These are phyloP conservation scores for Hedychridium roseum DNA, from an alignment of 2,888 invertebrate genomes.

Conservation along the genomic window DNA sequence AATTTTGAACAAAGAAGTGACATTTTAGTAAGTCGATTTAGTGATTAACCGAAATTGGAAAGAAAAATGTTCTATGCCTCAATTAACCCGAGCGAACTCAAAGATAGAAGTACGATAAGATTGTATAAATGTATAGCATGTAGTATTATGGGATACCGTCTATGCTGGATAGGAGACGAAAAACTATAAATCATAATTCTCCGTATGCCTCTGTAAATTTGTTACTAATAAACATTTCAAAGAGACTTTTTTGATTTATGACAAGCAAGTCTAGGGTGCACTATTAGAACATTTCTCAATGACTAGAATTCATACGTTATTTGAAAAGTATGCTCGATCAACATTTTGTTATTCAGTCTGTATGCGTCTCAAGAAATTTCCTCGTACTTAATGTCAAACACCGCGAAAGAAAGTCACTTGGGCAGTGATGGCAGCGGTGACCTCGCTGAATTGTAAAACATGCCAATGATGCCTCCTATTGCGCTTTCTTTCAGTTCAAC, in stretches of 20 bases:
- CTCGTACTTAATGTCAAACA: constrained; percentile 38
- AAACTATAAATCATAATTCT: constrained; percentile 38
- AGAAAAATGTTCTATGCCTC: constrained; percentile 30
- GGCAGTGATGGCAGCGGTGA: constrained; percentile 9
- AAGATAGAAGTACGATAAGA: constrained; percentile 44
- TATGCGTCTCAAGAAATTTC: constrained; percentile 25
- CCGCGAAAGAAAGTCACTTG: constrained; percentile 28
- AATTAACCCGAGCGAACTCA: constrained; percentile 38
- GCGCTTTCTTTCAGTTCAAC: constrained; percentile 41
- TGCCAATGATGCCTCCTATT: constrained; percentile 39
- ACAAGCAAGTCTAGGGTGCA: too few species aligned
- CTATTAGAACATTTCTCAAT: too few species aligned
- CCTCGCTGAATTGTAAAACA: constrained; percentile 24
- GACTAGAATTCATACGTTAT: too few species aligned
- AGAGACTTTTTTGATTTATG: constrained; percentile 3
- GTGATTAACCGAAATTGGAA: constrained; percentile 9
- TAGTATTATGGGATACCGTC: constrained; percentile 54
- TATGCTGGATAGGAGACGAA: constrained; percentile 45
- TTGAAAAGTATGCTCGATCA: too few species aligned
- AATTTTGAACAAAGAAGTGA: constrained; percentile 18
- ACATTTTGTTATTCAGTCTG: too few species aligned
- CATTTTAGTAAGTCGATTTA: constrained; percentile 16
- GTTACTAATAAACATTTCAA: constrained; percentile 40
- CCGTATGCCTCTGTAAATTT: constrained; percentile 56
- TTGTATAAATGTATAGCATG: constrained; percentile 62